Evolutionary conservation across 2,113 vertebrate species (phyloP), one percentile per base, ranked within the genome.

Genomic region (Leucosticte australis): DNA sequence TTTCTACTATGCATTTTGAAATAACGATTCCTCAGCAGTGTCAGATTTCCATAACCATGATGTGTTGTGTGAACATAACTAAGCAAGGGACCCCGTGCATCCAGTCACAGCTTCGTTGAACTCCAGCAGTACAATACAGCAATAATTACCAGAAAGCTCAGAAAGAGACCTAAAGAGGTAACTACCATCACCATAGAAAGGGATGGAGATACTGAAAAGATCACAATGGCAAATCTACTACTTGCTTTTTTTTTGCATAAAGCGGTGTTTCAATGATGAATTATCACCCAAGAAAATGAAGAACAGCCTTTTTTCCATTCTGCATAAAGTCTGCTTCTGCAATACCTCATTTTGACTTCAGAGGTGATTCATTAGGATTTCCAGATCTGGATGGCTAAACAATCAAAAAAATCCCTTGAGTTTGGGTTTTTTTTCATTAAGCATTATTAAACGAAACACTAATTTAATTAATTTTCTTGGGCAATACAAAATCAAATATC

Each of bases 321-420:
- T 79, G n/a, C 30, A 42, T 23, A 70, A 71, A 53, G 33, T 73
- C 49, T 80, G 42, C 79, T 89, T 83, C 89, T 92, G 56, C 37
- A 83, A 26, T 3, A 11, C 71, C 84, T 94, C 26, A 23, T 52
- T 83, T 80, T 89, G 44, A 87, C 50, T 95, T 84, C 69, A 81
- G 75, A 93, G n/a, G 35, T 84, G 50, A 92, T 89, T 87, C 50
- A 89, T 27, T 37, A 74, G 53, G 64, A 89, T 80, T 97, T 94
- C 63, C 50, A 71, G 47, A 87, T 26, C 39, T 56, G 16, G 80
- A 70, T 63, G 11, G 57, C 5, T 91, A 76, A 95, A 89, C 57
- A 89, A 73, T 13, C 33, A 13, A 65, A 91, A 83, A 15, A 84
- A 81, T 47, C 44, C 28, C 14, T 41, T 83, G 42, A 8, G 39